Evolutionary conservation across 2,113 vertebrate genomes (phyloP).

Genomic region (Athene cunicularia): DNA sequence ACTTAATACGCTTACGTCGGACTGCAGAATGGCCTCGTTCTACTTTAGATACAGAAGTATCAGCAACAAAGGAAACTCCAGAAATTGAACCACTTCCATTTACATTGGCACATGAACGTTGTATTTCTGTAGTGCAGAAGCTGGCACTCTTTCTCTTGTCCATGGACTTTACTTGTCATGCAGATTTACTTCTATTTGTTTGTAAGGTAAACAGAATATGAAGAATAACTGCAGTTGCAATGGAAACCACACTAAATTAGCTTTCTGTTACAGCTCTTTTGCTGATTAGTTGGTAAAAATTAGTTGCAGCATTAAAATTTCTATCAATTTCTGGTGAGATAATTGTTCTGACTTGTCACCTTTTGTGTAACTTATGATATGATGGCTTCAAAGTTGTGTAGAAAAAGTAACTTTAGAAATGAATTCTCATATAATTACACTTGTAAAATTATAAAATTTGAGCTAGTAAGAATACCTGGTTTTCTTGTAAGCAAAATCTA

Average conservation of each 20-base stretch:
- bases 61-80: constrained; percentile 89
- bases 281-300: not conserved
- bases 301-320: not conserved
- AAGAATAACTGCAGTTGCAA: not conserved
- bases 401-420: not conserved
- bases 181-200: constrained; percentile 95
- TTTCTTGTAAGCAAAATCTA: not conserved
- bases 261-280: not conserved
- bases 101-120: constrained; percentile 94
- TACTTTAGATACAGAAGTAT: constrained; percentile 90
- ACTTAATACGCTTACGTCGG: constrained; percentile 94
- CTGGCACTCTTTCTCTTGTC: constrained; percentile 94
- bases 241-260: not conserved
- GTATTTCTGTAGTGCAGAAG: constrained; percentile 97
- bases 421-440: not conserved
- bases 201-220: constrained; percentile 86
- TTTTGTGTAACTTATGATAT: not conserved
- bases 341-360: not conserved
- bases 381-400: not conserved
- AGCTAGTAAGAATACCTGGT: not conserved
- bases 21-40: constrained; percentile 98
- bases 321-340: not conserved
- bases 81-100: constrained; percentile 97
- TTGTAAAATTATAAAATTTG: not conserved
- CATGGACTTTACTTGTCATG: constrained; percentile 99